phyloP scores from a whole-genome alignment of 2,797 vertebrate genomes.

The Neosalanx taihuensis region DNA sequence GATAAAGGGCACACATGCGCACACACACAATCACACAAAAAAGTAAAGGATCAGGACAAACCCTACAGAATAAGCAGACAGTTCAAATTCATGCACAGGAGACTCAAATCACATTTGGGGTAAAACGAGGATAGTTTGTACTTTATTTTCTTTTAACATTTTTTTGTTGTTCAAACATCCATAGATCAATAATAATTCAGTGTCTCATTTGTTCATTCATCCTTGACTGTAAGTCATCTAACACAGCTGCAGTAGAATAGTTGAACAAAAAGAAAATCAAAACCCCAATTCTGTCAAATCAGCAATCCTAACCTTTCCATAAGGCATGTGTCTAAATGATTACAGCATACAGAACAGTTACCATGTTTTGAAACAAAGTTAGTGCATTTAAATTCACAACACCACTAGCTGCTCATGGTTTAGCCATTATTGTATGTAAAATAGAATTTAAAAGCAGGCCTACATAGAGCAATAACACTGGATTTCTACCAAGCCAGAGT shows the following conservation, averaged over 20 bases:
- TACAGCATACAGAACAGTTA: slow-evolving; percentile 15
- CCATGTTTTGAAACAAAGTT: slow-evolving; percentile 26
- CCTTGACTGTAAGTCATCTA: slow-evolving; percentile 24
- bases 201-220: slow-evolving; percentile 33
- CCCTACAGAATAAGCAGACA: slow-evolving; percentile 9
- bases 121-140: slow-evolving; percentile 13
- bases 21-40: neutral
- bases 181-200: slow-evolving; percentile 32
- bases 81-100: slow-evolving; percentile 16
- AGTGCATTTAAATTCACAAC: slow-evolving; percentile 39
- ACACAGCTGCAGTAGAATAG: slow-evolving; percentile 5
- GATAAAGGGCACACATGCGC: slow-evolving; percentile 2
- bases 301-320: slow-evolving; percentile 32
- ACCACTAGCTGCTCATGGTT: slow-evolving; percentile 26
- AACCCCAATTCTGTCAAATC: slow-evolving; percentile 9
- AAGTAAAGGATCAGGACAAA: neutral
- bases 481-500: slow-evolving; percentile 17
- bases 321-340: slow-evolving; percentile 23
- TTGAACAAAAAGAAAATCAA: slow-evolving; percentile 17
- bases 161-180: slow-evolving; percentile 24
- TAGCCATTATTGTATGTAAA: slow-evolving; percentile 20
- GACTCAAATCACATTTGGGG: slow-evolving; percentile 28
- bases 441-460: slow-evolving; percentile 11
- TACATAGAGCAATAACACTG: slow-evolving; percentile 7
- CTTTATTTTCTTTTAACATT: slow-evolving; percentile 30